Conservation (phyloP, 1,140 invertebrate species). For the Papilio polyxenes region DNA sequence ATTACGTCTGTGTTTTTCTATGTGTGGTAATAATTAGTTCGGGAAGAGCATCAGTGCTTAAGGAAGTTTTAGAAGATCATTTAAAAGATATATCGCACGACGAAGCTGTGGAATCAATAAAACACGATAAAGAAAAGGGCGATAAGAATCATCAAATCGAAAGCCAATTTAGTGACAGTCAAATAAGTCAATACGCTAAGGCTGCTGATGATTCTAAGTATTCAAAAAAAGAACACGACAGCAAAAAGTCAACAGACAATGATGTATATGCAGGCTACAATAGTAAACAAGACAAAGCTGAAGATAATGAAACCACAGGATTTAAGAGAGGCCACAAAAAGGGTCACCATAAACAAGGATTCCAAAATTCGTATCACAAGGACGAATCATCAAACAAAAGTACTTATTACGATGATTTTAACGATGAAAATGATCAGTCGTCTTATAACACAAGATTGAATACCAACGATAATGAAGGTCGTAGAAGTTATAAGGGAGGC, state of each 20-base stretch:
- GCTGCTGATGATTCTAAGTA: constrained; percentile 75
- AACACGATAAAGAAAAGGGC: constrained; percentile 72
- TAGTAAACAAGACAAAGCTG: constrained; percentile 71
- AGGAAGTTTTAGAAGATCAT: constrained; percentile 72
- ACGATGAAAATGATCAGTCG: constrained; percentile 81
- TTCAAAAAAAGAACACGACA: constrained; percentile 74
- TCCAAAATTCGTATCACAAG: constrained; percentile 84
- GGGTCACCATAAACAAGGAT: constrained; percentile 84
- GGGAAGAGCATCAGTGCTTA: constrained; percentile 62
- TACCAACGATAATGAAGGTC: constrained; percentile 75
- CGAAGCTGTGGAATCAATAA: constrained; percentile 67
- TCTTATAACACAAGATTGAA: constrained; percentile 78
- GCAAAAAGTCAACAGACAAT: constrained; percentile 67
- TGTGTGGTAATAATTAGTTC: constrained; percentile 58
- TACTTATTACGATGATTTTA: constrained; percentile 83
- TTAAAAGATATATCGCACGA: constrained; percentile 73
- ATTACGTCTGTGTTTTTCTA: constrained; percentile 51
- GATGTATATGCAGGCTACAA: constrained; percentile 73
- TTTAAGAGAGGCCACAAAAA: constrained; percentile 82
- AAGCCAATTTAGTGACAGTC: constrained; percentile 68
- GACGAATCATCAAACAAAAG: constrained; percentile 85
- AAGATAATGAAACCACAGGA: constrained; percentile 71
- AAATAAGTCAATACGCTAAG: constrained; percentile 74
- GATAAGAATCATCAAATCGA: constrained; percentile 76
- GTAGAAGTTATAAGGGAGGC: constrained; percentile 76